These are phyloP conservation scores for Macrotrachela quadricornifera DNA, from an alignment of 1,140 invertebrate genomes.

Conservation along the genomic window DNA sequence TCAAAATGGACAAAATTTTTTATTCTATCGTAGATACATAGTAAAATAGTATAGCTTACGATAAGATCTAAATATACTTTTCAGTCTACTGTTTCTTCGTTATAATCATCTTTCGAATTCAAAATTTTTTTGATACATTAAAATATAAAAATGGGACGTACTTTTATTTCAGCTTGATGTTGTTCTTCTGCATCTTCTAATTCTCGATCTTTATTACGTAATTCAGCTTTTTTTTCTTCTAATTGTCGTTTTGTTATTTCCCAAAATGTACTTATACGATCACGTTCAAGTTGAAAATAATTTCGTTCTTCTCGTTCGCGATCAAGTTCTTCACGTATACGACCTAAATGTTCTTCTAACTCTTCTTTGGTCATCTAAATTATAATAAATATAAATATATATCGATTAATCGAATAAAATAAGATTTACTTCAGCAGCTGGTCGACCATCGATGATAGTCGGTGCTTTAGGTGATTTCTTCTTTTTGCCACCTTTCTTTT, in stretches of 20 bases:
- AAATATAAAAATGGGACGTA: too few species aligned
- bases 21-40: too few species aligned
- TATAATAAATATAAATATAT: neutral
- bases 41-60: too few species aligned
- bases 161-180: slow-evolving; percentile 62
- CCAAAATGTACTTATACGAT: slow-evolving; percentile 80
- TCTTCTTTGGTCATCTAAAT: too few species aligned
- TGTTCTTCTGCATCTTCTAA: slow-evolving; percentile 63
- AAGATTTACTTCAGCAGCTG: slow-evolving; percentile 65
- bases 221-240: slow-evolving; percentile 48
- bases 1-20: too few species aligned
- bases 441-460: slow-evolving; percentile 59
- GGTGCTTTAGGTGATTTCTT: slow-evolving; percentile 27
- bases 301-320: slow-evolving; percentile 77
- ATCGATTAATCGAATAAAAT: neutral
- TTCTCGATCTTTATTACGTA: slow-evolving; percentile 55
- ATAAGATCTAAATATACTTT: too few species aligned
- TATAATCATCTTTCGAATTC: too few species aligned
- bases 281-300: slow-evolving; percentile 77
- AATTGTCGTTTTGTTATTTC: slow-evolving; percentile 63
- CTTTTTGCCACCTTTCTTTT: slow-evolving; percentile 19
- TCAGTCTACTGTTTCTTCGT: too few species aligned
- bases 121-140: too few species aligned
- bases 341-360: slow-evolving; percentile 61
- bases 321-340: slow-evolving; percentile 68